Evolutionary conservation across 1,140 invertebrate genomes (phyloP), one percentile per base, ranked within the genome.

Genomic region (Trachymyrmex septentrionalis): DNA sequence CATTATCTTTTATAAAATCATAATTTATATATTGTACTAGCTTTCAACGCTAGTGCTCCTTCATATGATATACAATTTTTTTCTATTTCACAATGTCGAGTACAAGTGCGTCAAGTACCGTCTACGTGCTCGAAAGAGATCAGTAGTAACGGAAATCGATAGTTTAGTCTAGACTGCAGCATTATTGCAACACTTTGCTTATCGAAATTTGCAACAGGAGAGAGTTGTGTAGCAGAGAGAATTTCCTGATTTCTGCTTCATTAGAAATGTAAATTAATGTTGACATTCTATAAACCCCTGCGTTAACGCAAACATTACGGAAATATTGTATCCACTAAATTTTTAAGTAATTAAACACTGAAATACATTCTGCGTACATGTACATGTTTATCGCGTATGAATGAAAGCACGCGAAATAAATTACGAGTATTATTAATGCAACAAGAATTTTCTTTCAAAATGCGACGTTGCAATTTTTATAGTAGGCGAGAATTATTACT

Each of bases 201-300:
- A 64, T 78, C 44, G 57, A 78, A 66, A 78, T 64, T 78, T 66
- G 24, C 38, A 64, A 64, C n/a, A 16, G 59, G 50, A 48, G 27
- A 19, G 27, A 78, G 19, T 7, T 38, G 75, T 44, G 75, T 44
- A 27, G 27, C 38, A 24, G 24, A 50, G 24, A 50, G 59, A 64
- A 64, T 64, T 64, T 78, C 38, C 75, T 66, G 44, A 63, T 78
- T 66, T 57, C 24, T 50, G 75, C 21, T 64, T 78, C 75, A 78
- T 78, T 27, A 78, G 59, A 78, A 50, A 78, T 78, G 75, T 48
- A 78, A 78, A 78, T 78, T 78, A 50, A n/a, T 78, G 44, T 78
- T 64, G 59, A 66, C 24, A 78, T 64, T 64, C 38, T 21, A 30
- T 30, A 12, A 73, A 34, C 24, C 30, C 2, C 24, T 48, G 38